A percentile compares a stretch with the other conserved stretches of the same genome.
Evolutionary conservation across 2,113 vertebrate genomes (phyloP).

Genomic region (Pleuronectes platessa): DNA sequence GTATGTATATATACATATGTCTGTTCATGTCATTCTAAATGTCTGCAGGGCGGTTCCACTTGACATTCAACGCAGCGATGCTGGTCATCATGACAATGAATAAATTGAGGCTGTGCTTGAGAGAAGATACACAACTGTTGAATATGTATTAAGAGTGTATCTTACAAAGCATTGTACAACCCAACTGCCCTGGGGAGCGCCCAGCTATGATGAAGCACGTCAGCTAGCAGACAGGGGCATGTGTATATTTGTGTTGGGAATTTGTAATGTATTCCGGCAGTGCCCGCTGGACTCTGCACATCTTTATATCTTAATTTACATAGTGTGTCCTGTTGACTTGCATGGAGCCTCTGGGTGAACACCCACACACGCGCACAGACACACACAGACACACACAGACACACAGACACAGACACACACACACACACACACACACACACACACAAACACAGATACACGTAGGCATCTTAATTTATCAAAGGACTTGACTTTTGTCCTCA

Average conservation of each 20-base stretch:
- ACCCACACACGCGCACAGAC: not conserved
- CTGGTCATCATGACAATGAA: not conserved
- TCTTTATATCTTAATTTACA: constrained; percentile 36
- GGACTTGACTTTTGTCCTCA: not conserved
- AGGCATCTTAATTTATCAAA: not conserved
- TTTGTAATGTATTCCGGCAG: constrained; percentile 6
- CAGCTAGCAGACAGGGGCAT: not conserved
- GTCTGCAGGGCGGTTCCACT: not conserved
- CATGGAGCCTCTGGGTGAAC: constrained; percentile 2
- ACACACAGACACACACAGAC: not conserved
- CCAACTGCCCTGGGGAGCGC: constrained; percentile 4
- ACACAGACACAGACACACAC: not conserved
- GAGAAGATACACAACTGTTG: constrained; percentile 7
- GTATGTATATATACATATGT: too few species aligned
- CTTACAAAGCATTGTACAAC: not conserved
- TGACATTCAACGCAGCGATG: not conserved
- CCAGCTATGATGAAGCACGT: not conserved
- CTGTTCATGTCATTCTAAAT: not conserved
- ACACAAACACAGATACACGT: not conserved
- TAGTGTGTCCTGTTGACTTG: constrained; percentile 25
- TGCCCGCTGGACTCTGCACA: constrained; percentile 6
- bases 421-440: not conserved
- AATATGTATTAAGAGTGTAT: constrained; percentile 17
- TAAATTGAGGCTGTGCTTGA: not conserved
- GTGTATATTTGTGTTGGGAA: not conserved